phyloP scores from a whole-genome alignment of 2,797 vertebrate genomes.

The Choloepus didactylus region DNA sequence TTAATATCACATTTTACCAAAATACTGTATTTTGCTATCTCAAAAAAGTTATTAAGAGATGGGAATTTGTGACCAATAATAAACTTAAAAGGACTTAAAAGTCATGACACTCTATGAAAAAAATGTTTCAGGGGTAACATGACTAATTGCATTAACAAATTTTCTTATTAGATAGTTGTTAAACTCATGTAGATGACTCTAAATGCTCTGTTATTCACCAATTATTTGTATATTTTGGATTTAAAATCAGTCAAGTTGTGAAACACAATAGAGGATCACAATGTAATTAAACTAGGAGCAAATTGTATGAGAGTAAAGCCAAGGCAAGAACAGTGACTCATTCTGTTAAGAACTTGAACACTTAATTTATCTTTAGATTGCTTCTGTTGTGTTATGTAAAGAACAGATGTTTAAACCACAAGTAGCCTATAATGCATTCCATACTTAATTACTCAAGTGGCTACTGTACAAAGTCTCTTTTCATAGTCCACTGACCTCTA shows the following conservation, averaged over 20 bases:
- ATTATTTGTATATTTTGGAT: not conserved
- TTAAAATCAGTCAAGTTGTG: conserved; percentile 47
- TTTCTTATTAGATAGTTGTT: not conserved
- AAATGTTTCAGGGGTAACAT: not conserved
- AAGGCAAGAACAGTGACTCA: conserved; percentile 56
- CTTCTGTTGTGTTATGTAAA: conserved; percentile 52
- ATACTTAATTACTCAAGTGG: conserved; percentile 19
- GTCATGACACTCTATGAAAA: not conserved
- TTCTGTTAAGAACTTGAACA: conserved; percentile 30
- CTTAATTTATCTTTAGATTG: conserved; percentile 66
- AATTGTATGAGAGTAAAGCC: conserved; percentile 66
- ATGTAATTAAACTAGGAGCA: conserved; percentile 42
- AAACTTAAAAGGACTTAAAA: not conserved
- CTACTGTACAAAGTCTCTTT: conserved; percentile 58
- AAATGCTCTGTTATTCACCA: not conserved
- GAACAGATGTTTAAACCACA: conserved; percentile 57
- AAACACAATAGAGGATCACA: conserved; percentile 17
- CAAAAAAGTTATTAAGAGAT: not conserved
- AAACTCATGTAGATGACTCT: not conserved
- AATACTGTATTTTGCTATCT: not conserved
- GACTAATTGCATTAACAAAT: not conserved
- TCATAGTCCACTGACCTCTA: not conserved
- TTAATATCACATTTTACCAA: not conserved
- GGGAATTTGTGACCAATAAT: not conserved
- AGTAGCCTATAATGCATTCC: conserved; percentile 21